phyloP scores from a whole-genome alignment of 2,113 vertebrate species.

The Acrocephalus arundinaceus region DNA sequence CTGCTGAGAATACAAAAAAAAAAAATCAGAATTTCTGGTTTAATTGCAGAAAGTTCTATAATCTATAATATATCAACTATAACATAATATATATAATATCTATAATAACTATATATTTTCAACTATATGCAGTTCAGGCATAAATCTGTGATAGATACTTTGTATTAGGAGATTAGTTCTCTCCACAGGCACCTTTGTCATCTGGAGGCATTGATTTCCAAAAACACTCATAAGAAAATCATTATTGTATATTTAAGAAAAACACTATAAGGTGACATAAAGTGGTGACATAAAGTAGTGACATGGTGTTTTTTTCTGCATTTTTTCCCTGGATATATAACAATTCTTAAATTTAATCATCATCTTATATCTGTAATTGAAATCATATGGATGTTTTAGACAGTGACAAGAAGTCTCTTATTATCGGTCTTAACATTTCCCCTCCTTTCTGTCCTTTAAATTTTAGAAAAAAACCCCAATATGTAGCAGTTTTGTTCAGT shows the following conservation, averaged over 20 bases:
- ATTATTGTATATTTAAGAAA: background rate
- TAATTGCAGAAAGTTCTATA: background rate
- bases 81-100: background rate
- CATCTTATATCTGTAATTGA: background rate
- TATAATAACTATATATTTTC: background rate
- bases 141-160: background rate
- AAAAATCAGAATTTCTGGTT: background rate
- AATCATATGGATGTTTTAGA: background rate
- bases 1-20: background rate
- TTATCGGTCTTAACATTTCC: background rate
- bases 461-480: background rate
- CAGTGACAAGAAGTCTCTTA: background rate
- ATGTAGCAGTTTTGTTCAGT: too few relatives aligned
- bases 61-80: background rate
- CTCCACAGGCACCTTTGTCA: background rate
- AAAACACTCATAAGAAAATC: background rate
- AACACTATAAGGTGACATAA: background rate
- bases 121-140: background rate
- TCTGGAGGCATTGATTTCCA: background rate
- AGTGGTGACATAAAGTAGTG: background rate
- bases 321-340: background rate
- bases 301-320: background rate
- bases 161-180: background rate
- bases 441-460: background rate
- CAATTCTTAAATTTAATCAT: background rate